A percentile compares a stretch with the other conserved stretches of the same genome.
Conservation (phyloP, 2,888 invertebrate species). For the Caenorhabditis auriculariae region DNA sequence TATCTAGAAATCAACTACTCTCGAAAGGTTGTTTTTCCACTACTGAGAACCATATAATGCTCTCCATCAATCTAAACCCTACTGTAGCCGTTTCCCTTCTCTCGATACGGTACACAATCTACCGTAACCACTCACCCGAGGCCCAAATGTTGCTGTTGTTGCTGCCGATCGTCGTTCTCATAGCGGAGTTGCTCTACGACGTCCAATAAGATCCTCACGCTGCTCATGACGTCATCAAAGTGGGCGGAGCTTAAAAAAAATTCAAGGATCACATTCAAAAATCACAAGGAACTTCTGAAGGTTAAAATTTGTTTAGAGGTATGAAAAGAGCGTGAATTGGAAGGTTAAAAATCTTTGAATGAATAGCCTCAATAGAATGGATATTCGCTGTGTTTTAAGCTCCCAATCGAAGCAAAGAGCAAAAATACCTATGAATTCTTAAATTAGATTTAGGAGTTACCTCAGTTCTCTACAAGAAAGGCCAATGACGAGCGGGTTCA, state of each 20-base stretch:
- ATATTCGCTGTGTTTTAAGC: no score
- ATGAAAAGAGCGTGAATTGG: neutral
- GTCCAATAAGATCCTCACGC: conserved; percentile 56
- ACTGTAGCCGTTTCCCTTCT: no score
- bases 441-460: conserved; percentile 1
- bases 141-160: conserved; percentile 32
- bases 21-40: no score
- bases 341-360: neutral
- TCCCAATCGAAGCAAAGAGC: no score
- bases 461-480: conserved; percentile 35
- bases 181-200: conserved; percentile 60
- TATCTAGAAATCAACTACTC: no score
- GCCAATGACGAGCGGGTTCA: conserved; percentile 57
- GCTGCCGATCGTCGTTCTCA: conserved; percentile 51
- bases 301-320: neutral
- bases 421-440: neutral
- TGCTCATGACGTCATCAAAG: conserved; percentile 60
- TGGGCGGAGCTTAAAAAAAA: conserved; percentile 53
- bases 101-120: no score
- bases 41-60: no score
- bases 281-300: neutral
- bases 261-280: neutral
- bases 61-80: no score
- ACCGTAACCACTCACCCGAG: conserved; percentile 24
- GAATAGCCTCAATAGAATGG: no score